Evolutionary conservation across 2,888 invertebrate species (phyloP), one percentile per base, ranked within the genome.

Genomic region (Hyles lineata): DNA sequence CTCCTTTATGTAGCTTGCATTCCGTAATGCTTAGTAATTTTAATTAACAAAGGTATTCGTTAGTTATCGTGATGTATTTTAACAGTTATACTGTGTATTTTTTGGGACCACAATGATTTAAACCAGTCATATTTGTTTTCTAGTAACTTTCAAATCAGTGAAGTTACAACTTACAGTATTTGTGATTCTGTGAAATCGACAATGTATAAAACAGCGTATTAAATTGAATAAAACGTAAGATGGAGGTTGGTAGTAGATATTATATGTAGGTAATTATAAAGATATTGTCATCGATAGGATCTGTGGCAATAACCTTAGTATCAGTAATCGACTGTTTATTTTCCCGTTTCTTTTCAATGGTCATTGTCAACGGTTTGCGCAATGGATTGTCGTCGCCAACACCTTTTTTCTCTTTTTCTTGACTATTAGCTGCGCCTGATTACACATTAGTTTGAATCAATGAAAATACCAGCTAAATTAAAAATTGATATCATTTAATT

Each of bases 1-100:
- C 74, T 76, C 75, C 69, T 73, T 55, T 74, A 67, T 35, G 60
- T 60, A 17, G 15, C 50, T 67, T 50, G 23, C 50, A 50, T 67
- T 67, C 15, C 17, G 67, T 15, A 21, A 21, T 61, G 17, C 19
- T 55, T 55, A n/a, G n/a, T 55, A n/a, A 55, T 55, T 55, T n/a
- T 55, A n/a, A 55, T n/a, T n/a, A 55, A 55, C n/a, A n/a, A n/a
- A n/a, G 1, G n/a, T 43, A 55, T 55, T 6, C n/a, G 55, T 55
- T 55, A 7, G n/a, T 55, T 55, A 55, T 55, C n/a, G 55, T 55
- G n/a, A 55, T 55, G n/a, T 6, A 6, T n/a, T 55, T n/a, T 55
- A 2, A 6, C 55, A 43, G 43, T 43, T 43, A 2, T 11, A 43
- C 11, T 43, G 43, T 43, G 43, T 43, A 11, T 11, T 43, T 43